Conservation (phyloP, 2,888 invertebrate species). For the Caenorhabditis sinica region DNA sequence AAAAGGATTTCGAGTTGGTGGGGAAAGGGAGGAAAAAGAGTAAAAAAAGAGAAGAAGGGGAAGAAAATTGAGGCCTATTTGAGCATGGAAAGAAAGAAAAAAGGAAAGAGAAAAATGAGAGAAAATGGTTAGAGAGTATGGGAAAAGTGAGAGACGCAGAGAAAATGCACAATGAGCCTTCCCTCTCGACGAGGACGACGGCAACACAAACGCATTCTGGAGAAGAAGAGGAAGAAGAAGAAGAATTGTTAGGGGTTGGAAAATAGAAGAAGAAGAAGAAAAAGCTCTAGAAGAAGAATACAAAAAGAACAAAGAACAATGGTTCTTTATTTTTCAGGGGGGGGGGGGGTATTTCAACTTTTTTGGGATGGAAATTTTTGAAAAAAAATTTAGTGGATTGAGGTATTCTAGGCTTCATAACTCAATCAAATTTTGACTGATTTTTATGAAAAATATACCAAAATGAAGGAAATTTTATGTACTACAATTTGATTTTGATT, state of each 20-base stretch:
- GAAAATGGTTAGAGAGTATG: neutral
- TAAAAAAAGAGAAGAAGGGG: conserved; percentile 24
- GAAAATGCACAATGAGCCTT: no score
- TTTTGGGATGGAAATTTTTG: neutral
- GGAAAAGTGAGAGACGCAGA: no score
- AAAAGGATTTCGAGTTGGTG: no score
- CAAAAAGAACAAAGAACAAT: conserved; percentile 17
- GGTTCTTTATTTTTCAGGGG: neutral
- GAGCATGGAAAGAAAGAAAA: conserved; percentile 1
- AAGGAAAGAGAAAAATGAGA: conserved; percentile 24
- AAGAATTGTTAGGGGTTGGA: conserved; percentile 8
- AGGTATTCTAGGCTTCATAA: neutral
- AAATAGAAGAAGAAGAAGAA: conserved; percentile 1
- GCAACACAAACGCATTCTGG: conserved; percentile 39
- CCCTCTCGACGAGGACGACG: neutral
- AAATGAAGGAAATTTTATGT: neutral
- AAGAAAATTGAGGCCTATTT: conserved; percentile 66
- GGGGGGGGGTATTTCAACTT: neutral
- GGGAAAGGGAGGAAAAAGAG: no score
- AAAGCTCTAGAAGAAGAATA: neutral
- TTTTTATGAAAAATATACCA: neutral
- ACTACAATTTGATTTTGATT: no score
- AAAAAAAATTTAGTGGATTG: no score
- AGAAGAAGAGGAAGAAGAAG: conserved; percentile 21
- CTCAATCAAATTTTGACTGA: neutral